Evolutionary conservation across 2,888 invertebrate species (phyloP).

Genomic region (Agriotes lineatus): DNA sequence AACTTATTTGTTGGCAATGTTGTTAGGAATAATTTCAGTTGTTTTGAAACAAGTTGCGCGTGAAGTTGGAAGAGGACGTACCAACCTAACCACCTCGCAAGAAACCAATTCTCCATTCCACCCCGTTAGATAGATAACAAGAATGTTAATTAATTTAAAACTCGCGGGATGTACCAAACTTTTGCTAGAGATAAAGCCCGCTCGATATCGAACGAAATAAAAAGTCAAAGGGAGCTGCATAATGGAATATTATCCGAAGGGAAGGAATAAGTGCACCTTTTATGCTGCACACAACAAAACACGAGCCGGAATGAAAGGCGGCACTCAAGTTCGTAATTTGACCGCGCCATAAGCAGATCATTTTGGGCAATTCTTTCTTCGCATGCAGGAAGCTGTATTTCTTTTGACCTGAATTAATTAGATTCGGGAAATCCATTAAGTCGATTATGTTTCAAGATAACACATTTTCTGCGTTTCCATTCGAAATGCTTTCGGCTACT

Average conservation of each 20-base stretch:
- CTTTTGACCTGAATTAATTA: too few species aligned
- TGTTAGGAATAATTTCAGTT: conserved; percentile 54
- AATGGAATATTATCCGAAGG: conserved; percentile 14
- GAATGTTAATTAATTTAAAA: conserved; percentile 65
- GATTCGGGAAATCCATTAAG: too few species aligned
- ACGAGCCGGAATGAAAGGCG: neutral
- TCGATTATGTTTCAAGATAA: too few species aligned
- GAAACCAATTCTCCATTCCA: conserved; percentile 60
- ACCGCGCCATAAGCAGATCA: conserved; percentile 11
- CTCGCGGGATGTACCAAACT: conserved; percentile 58
- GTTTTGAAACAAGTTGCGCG: conserved; percentile 50
- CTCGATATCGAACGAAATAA: conserved; percentile 7
- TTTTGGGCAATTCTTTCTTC: neutral
- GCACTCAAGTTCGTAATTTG: conserved; percentile 8
- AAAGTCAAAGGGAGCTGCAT: conserved; percentile 14
- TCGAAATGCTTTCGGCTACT: too few species aligned
- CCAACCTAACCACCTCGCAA: conserved; percentile 49
- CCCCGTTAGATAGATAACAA: conserved; percentile 61
- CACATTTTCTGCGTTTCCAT: too few species aligned
- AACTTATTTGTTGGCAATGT: conserved; percentile 52
- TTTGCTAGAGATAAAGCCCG: conserved; percentile 49
- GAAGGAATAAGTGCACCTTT: conserved; percentile 2
- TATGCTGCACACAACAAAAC: neutral
- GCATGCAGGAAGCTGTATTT: too few species aligned
- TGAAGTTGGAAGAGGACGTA: conserved; percentile 48